phyloP scores from a whole-genome alignment of 2,797 vertebrate genomes.

The Etheostoma nigrum region DNA sequence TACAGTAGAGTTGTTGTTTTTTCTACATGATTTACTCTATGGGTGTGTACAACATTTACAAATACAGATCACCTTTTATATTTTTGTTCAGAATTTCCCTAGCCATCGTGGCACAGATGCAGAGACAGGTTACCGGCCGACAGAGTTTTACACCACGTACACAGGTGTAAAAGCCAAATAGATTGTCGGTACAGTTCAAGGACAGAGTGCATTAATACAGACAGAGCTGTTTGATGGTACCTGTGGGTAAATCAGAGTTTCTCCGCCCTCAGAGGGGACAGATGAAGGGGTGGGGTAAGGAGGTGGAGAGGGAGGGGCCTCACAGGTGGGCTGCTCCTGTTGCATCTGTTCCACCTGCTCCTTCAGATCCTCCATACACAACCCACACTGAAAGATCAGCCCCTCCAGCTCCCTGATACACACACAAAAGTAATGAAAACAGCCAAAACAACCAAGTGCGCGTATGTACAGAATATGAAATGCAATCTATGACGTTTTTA shows the following conservation, averaged over 20 bases:
- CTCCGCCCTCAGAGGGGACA: conserved; percentile 31
- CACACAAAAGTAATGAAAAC: neutral
- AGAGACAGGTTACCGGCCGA: neutral
- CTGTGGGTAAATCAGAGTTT: conserved; percentile 62
- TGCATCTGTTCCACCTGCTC: conserved; percentile 78
- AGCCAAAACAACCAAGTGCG: neutral
- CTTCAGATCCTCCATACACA: conserved; percentile 88
- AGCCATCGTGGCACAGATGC: neutral
- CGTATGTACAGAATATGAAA: neutral
- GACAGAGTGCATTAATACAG: neutral
- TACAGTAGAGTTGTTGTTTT: neutral
- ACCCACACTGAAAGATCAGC: conserved; percentile 88
- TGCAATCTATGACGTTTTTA: rapidly evolving
- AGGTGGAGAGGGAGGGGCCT: conserved; percentile 33
- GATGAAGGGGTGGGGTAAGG: conserved; percentile 9
- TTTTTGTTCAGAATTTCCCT: neutral
- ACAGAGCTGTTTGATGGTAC: conserved; percentile 46
- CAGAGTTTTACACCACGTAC: neutral
- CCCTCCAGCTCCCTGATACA: conserved; percentile 88
- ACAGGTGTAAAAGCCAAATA: neutral
- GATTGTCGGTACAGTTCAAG: neutral
- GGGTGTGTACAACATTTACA: neutral
- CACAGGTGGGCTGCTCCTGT: conserved; percentile 22
- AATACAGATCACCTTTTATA: neutral
- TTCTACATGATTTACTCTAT: neutral